These are phyloP conservation scores for Ambastaia sidthimunki DNA, from an alignment of 2,797 vertebrate genomes.

Conservation along the genomic window DNA sequence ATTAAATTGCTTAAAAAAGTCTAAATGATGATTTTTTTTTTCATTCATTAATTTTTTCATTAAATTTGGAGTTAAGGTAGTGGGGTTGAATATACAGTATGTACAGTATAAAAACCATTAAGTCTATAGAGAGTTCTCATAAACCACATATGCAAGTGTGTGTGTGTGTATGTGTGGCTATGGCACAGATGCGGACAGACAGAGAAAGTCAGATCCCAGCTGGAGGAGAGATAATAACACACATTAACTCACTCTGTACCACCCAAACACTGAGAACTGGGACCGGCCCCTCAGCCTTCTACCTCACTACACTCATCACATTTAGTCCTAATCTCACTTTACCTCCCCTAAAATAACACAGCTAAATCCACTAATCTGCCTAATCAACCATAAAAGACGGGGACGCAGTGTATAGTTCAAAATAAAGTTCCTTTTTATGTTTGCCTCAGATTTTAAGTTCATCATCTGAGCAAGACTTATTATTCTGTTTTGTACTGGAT, in stretches of 20 bases:
- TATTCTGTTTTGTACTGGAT: background rate
- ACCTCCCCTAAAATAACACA: constrained; percentile 78
- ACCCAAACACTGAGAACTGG: constrained; percentile 67
- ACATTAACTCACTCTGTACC: constrained; percentile 43
- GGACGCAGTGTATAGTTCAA: constrained; percentile 64
- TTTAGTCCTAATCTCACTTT: constrained; percentile 78
- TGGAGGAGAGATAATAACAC: constrained; percentile 39
- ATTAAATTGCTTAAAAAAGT: no score
- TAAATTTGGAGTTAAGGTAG: background rate
- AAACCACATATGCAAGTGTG: background rate
- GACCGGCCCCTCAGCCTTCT: constrained; percentile 69
- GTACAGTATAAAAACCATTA: background rate
- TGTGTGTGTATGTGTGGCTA: background rate
- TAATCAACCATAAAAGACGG: constrained; percentile 75
- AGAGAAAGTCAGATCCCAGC: constrained; percentile 55
- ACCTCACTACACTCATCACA: constrained; percentile 78
- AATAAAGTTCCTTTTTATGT: constrained; percentile 6
- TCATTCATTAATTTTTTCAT: no score
- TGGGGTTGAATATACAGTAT: background rate
- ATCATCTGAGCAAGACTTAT: background rate
- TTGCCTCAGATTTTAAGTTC: background rate
- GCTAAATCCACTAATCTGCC: constrained; percentile 72
- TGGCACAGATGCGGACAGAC: constrained; percentile 3
- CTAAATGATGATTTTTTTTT: no score
- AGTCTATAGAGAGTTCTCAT: background rate